Conservation (phyloP, 2,113 vertebrate genomes). For the Eonycteris spelaea region DNA sequence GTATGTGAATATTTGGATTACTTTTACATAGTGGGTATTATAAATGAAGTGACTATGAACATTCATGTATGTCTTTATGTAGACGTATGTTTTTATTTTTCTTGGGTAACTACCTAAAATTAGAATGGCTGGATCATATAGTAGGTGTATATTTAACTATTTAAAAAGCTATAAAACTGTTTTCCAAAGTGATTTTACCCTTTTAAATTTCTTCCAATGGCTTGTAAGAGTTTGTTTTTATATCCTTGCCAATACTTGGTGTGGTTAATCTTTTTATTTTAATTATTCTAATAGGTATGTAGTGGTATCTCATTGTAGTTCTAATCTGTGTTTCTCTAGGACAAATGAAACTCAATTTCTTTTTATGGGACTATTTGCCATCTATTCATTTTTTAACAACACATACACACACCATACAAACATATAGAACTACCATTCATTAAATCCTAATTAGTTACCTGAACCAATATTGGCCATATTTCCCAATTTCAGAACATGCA, state of each 20-base stretch:
- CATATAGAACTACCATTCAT: neutral
- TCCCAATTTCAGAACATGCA: neutral
- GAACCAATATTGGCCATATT: neutral
- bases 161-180: neutral
- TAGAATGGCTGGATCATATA: neutral
- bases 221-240: neutral
- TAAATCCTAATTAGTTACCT: neutral
- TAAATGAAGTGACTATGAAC: neutral
- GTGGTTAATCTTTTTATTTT: neutral
- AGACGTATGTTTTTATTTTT: neutral
- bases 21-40: neutral
- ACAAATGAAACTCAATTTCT: neutral
- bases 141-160: neutral
- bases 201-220: neutral
- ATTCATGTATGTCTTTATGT: neutral
- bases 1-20: neutral
- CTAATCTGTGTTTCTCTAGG: neutral
- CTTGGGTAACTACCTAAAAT: neutral
- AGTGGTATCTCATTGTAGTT: neutral
- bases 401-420: neutral
- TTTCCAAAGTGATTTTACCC: neutral
- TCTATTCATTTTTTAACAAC: neutral
- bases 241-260: neutral
- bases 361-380: neutral
- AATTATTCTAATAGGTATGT: neutral